Percentiles rank a stretch among this genome's conserved stretches.
phyloP scores from a whole-genome alignment of 1,140 invertebrate species.

The Drosophila tsacasi region DNA sequence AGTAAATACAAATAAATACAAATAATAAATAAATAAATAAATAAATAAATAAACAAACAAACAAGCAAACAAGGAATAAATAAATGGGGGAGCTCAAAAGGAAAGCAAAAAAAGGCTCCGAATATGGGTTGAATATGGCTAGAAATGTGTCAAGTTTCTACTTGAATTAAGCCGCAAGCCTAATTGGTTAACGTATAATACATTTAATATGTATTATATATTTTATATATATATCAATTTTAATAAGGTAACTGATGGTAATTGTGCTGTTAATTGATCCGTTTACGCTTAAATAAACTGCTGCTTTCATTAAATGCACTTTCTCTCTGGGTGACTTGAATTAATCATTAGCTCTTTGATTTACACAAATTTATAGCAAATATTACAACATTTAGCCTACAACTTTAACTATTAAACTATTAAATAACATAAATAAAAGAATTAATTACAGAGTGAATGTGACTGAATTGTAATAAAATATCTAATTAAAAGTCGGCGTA shows the following conservation, averaged over 20 bases:
- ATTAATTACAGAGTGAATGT: neutral
- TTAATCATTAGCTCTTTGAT: neutral
- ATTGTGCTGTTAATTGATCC: slow-evolving; percentile 31
- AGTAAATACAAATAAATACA: slow-evolving; percentile 58
- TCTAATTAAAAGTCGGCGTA: slow-evolving; percentile 6
- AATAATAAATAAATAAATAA: slow-evolving; percentile 51
- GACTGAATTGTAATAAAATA: neutral
- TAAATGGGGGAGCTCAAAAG: neutral
- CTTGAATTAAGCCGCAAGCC: slow-evolving; percentile 3
- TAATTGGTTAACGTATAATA: slow-evolving; percentile 9
- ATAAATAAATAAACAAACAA: slow-evolving; percentile 40
- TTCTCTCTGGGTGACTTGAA: neutral
- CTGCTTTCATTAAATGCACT: neutral
- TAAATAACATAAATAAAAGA: neutral
- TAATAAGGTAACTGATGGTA: neutral
- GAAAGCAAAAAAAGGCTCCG: neutral
- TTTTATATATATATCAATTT: neutral
- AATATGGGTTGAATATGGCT: slow-evolving; percentile 8
- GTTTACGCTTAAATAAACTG: neutral
- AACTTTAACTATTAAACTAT: neutral
- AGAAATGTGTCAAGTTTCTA: slow-evolving; percentile 21
- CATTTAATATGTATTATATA: neutral
- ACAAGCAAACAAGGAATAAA: slow-evolving; percentile 33
- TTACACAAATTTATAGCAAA: neutral
- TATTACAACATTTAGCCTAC: neutral